Base-by-base conservation (phyloP, 2,888 invertebrate species). In the Protophormia terraenovae region DNA sequence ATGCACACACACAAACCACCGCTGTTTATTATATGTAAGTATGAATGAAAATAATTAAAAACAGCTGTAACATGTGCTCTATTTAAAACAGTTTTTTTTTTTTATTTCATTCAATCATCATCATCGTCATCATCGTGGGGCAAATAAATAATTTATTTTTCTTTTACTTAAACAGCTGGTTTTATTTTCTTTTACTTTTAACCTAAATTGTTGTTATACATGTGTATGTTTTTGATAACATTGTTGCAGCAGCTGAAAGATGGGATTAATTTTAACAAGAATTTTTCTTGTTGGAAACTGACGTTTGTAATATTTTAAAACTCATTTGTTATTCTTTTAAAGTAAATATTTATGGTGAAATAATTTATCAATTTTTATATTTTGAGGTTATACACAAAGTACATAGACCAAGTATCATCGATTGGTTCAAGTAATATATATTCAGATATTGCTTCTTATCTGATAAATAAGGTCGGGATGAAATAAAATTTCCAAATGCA, bases 1-100 rank as follows among this genome's bases (percentile, higher is more conserved):
- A 47, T 8, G 6, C 2, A 16, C 47, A 72, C 14, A 45, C 10
- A 35, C 69, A 71, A 53, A 55, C 24, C 16, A 50, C 14, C 22
- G 3, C 3, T 50, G 50, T 16, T 12, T 19, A 19, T n/a, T n/a
- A n/a, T n/a, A n/a, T 41, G 22, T 19, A 76, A 14, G 38, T 16
- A 64, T 64, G 66, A 67, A 58, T 66, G 55, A 77, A 77, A 76
- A 58, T 32, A 77, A 77, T 67, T 67, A 55, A 66, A 66, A 45
- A 75, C 62, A 75, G 62, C 50, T 75, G 62, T 35, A 62, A n/a
- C 19, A 32, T 35, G 45, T 45, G 41, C 14, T 60, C 14, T 64
- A 64, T 64, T 64, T 64, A 27, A 7, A 64, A 6, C 32, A 19
- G n/a, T 60, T 41, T 53, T 14, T 16, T 16, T n/a, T 32, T 32